Base-by-base conservation (phyloP, 1,140 invertebrate species). In the Agrypnia vestita region DNA sequence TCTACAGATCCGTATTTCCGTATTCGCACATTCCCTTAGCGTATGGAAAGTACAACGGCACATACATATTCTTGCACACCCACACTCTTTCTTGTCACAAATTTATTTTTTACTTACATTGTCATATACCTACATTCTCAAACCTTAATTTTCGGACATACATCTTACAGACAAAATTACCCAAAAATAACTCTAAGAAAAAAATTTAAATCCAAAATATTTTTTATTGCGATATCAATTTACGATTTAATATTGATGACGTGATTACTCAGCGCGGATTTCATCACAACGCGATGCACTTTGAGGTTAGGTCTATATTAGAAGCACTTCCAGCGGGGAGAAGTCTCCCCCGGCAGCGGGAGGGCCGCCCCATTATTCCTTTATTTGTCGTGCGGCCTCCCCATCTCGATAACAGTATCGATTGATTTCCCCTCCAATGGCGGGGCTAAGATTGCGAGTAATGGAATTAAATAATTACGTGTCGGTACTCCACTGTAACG, bases 331-430 rank as follows among this genome's bases (percentile, higher is more conserved):
- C 47, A 12, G 47, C 53, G 49, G 71, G 49, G 71, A 71, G 71
- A 19, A 49, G 9, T 21, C 35, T 46, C 72, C 71, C 73, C 80
- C 62, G 8, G 11, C 12, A 17, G 76, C 25, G 19, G 49, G 11
- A 46, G 44, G 51, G 53, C 69, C 69, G 21, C 71, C 76, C 80
- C 69, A 61, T 73, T 71, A 79, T 80, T 73, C 56, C 79, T 80
- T 82, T 82, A 80, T 82, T 82, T 82, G 78, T 72, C 59, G 53
- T 78, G 62, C 17, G 46, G 44, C 79, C 78, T 64, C 81, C 81
- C 81, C 76, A 82, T 82, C 81, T 82, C 81, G 64, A 82, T 80
- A 78, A 80, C 74, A 53, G 53, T 82, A 82, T 82, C 81, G 81
- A 82, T 82, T 82, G 81, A 82, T 82, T 79, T 80, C 25, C 81